These are phyloP conservation scores for Sarcophaga subvicina DNA, from an alignment of 2,888 invertebrate species.

Conservation along the genomic window DNA sequence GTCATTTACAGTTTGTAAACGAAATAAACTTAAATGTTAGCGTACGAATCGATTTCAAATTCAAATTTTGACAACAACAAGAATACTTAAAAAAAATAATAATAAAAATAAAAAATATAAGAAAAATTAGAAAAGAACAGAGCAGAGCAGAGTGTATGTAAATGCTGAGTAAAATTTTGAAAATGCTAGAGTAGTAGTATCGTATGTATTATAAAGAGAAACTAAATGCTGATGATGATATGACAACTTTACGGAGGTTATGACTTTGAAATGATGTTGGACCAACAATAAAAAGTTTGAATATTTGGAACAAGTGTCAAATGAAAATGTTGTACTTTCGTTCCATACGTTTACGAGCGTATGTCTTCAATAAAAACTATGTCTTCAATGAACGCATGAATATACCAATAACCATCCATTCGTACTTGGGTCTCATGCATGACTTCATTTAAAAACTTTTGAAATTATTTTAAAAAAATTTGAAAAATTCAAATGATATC, in stretches of 20 bases:
- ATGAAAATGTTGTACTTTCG: slow-evolving; percentile 20
- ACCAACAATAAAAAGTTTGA: slow-evolving; percentile 7
- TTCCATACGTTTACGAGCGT: not conserved
- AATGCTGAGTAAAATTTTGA: too few relatives aligned
- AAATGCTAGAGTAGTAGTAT: not conserved
- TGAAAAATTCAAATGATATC: slow-evolving; percentile 30
- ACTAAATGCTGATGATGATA: slow-evolving; percentile 13
- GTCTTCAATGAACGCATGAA: not conserved
- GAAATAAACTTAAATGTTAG: slow-evolving; percentile 63
- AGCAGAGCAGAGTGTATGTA: too few relatives aligned
- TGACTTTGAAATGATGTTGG: slow-evolving; percentile 21
- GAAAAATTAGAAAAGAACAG: not conserved
- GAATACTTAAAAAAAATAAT: slow-evolving; percentile 26
- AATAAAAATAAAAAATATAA: not conserved
- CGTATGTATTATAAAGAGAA: not conserved
- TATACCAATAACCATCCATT: not conserved
- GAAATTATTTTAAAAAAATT: slow-evolving; percentile 48
- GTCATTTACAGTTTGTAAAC: slow-evolving; percentile 67
- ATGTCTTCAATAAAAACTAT: not conserved
- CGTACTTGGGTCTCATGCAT: not conserved
- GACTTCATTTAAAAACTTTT: slow-evolving; percentile 51
- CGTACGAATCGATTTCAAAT: slow-evolving; percentile 41
- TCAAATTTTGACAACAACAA: slow-evolving; percentile 40
- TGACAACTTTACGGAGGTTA: slow-evolving; percentile 19
- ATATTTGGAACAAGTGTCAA: slow-evolving; percentile 45